These are phyloP conservation scores for Melanophora roralis DNA, from an alignment of 2,888 invertebrate genomes.

Conservation along the genomic window DNA sequence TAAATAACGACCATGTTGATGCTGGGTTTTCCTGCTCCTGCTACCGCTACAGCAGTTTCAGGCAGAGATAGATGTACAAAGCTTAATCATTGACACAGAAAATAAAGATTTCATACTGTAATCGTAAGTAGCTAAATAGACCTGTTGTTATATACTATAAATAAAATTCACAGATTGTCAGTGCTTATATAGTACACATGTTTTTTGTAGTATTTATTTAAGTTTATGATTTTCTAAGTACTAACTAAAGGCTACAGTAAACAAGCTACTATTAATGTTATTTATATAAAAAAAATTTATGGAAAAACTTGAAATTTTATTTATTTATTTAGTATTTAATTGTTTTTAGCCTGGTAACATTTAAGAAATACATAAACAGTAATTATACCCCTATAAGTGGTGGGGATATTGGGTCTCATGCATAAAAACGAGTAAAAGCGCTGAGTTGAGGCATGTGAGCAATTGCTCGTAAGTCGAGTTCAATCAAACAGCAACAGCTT, in stretches of 20 bases:
- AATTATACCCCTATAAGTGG: no score
- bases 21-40: not conserved
- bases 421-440: no score
- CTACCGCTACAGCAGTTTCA: not conserved
- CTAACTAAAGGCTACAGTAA: not conserved
- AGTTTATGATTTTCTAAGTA: not conserved
- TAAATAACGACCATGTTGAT: not conserved
- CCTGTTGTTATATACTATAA: no score
- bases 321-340: not conserved
- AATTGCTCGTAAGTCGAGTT: no score
- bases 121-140: no score
- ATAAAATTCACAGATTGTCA: slow-evolving; percentile 12
- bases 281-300: not conserved
- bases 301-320: not conserved
- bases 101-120: not conserved
- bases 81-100: not conserved
- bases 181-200: no score
- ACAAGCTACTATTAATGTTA: not conserved
- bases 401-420: no score
- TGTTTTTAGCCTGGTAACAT: slow-evolving; percentile 21
- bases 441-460: no score
- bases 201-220: not conserved
- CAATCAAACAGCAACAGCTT: no score
- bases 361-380: not conserved
- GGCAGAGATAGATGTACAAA: not conserved